Base-by-base conservation (phyloP, 2,113 vertebrate species). In the Dicrurus megarhynchus region DNA sequence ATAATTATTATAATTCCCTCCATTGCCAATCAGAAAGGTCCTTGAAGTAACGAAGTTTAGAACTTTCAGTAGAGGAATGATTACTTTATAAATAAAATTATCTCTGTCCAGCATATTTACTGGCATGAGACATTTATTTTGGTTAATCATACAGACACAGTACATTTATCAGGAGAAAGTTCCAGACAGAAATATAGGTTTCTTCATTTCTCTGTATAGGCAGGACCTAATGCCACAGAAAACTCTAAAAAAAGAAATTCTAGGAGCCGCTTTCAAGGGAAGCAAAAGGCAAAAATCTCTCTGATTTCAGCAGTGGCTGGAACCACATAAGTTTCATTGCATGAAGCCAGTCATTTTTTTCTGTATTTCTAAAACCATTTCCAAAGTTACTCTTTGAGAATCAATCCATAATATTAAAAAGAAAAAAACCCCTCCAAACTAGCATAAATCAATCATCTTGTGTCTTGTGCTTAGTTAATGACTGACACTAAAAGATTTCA, bases 401-500 rank as follows among this genome's bases (percentile, higher is more conserved):
- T 77, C 68, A 92, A 84, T 42, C 41, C 24, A 60, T 16, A 73
- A 42, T 33, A 76, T 39, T 42, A 35, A 20, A 57, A 65, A 61
- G 19, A 56, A 53, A 60, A 52, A 32, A 12, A 1, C 59, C 26
- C 26, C 56, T 37, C 39, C 71, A 64, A 84, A 57, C 18, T 6
- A 67, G 9, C 9, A 76, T 68, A 79, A 96, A 94, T 91, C 70
- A 97, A 50, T 93, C 46, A 91, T 32, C 47, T 71, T 64, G 23
- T 39, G 68, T 49, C 6, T 33, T 94, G 74, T 75, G 16, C 78
- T 95, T 76, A 57, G 75, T 30, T 91, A 95, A 96, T 64, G 60
- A 87, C 47, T 93, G 92, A 96, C 77, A 84, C 37, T 88, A 80
- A 97, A 95, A 95, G 63, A 61, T 39, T 94, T 85, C 47, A 21